phyloP scores from a whole-genome alignment of 35 echinoderm and acorn worm genomes.

The Holothuria glaberrima region DNA sequence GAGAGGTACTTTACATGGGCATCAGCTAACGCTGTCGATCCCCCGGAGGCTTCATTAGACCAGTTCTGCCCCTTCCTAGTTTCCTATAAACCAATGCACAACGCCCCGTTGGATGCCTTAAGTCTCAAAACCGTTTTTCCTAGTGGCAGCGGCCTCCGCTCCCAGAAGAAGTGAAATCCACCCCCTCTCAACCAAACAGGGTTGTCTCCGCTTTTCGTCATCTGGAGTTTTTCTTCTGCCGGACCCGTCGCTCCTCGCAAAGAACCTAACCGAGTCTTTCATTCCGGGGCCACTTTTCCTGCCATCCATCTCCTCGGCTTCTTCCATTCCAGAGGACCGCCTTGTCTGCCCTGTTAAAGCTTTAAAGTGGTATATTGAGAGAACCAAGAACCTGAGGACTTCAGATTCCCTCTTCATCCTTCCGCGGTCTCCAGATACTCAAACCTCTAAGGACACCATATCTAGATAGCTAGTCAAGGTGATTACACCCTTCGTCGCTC shows the following conservation, averaged over 20 bases:
- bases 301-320: neutral
- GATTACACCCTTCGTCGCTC: too few relatives aligned
- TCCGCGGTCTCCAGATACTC: neutral
- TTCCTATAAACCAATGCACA: constrained; percentile 9
- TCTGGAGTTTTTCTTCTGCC: neutral
- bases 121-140: constrained; percentile 13
- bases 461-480: too few relatives aligned
- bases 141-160: constrained; percentile 8
- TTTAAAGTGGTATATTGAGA: constrained; percentile 13
- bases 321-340: neutral
- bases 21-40: too few relatives aligned
- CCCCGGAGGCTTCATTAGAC: neutral
- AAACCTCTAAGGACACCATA: too few relatives aligned
- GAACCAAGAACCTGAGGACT: neutral
- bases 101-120: neutral
- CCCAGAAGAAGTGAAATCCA: neutral
- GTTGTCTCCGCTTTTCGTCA: neutral
- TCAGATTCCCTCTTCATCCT: neutral
- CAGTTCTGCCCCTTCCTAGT: neutral
- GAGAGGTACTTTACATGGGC: too few relatives aligned
- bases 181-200: neutral
- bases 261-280: constrained; percentile 25
- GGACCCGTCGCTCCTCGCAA: neutral
- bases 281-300: constrained; percentile 1
- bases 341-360: constrained; percentile 13